Evolutionary conservation across 2,888 invertebrate genomes (phyloP), one percentile per base, ranked within the genome.

Genomic region (Daptonema setosum): DNA sequence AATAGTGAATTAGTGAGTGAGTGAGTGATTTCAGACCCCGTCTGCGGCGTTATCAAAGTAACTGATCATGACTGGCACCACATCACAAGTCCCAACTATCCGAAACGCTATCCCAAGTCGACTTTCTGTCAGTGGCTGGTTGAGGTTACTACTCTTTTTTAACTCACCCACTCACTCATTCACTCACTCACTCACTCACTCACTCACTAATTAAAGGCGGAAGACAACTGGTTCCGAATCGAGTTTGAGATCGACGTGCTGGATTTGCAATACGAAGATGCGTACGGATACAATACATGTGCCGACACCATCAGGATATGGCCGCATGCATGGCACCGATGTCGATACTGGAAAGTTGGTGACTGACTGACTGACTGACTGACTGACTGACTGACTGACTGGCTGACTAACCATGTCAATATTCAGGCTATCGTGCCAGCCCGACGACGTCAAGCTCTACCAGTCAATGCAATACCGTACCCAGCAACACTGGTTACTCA

Each of bases 41-140:
- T 5, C 45, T 45, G 45, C n/a, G 45, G 45, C 3, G 45, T n/a
- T 8, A 17, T 17, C 45, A 45, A 45, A 22, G n/a, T n/a, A n/a
- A n/a, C n/a, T n/a, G n/a, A n/a, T n/a, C n/a, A n/a, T n/a, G n/a
- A n/a, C n/a, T n/a, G n/a, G n/a, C 20, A 25, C 2, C 28, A 11
- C 2, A 22, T 54, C 1, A 28, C 54, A 1, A 54, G 45, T 22
- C 56, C 56, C 22, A 51, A 51, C 28, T 56, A n/a, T 47, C 58
- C 58, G 2, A 8, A 28, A 1, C 43, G 48, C n/a, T 56, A 56
- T 26, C 28, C 43, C 1, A 22, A 41, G 1, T 53, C 48, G 1
- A 17, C 28, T 20, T 52, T 56, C n/a, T 58, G 58, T 41, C 56
- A 58, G 43, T 58, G 58, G 58, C 54, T 56, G 29, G 2, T 54